Evolutionary conservation across 2,888 invertebrate genomes (phyloP).

Genomic region (Syrista parreyssii): DNA sequence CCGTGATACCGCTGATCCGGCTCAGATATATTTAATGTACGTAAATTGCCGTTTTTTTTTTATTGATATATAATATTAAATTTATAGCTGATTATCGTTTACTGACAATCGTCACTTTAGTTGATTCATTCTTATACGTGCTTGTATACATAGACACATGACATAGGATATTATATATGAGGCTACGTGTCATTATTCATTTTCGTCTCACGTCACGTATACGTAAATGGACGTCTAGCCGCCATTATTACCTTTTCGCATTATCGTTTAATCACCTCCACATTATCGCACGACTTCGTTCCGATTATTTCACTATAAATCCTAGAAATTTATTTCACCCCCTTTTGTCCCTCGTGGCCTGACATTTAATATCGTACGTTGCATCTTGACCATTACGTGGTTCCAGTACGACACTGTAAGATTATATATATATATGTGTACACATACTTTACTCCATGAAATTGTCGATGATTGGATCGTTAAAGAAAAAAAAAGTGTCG

Average conservation of each 20-base stretch:
- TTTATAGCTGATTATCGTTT: neutral
- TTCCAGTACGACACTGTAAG: neutral
- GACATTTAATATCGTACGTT: neutral
- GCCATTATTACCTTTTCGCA: neutral
- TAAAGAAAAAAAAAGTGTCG: neutral
- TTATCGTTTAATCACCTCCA: constrained; percentile 17
- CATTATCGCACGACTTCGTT: constrained; percentile 14
- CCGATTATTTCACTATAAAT: neutral
- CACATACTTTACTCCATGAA: neutral
- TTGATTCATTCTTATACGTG: neutral
- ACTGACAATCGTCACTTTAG: neutral
- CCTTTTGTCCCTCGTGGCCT: neutral
- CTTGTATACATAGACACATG: neutral
- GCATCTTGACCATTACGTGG: neutral
- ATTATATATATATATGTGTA: no score
- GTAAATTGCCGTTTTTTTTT: neutral
- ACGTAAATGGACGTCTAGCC: neutral
- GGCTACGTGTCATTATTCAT: neutral
- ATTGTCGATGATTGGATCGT: neutral
- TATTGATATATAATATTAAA: neutral
- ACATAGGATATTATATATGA: neutral
- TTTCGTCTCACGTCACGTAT: neutral
- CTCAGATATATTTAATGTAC: neutral
- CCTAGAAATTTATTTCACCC: neutral
- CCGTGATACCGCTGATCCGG: no score